These are phyloP conservation scores for Tetrao urogallus DNA, from an alignment of 2,113 vertebrate genomes.

Conservation along the genomic window DNA sequence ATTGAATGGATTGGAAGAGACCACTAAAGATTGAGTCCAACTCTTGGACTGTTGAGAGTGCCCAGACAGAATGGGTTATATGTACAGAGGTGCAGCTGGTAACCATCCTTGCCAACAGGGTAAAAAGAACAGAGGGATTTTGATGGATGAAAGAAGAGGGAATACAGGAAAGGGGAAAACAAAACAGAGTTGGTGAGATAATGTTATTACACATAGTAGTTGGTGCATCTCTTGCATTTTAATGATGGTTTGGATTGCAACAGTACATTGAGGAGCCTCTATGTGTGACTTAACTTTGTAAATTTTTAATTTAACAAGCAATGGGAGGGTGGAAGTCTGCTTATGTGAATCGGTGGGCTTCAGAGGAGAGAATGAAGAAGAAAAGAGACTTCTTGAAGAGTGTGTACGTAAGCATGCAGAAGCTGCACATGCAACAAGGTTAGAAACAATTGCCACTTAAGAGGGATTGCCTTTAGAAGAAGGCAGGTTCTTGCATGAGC, in stretches of 20 bases:
- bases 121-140: not conserved
- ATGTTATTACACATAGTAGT: fast-evolving
- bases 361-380: not conserved
- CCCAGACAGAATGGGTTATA: too few relatives aligned
- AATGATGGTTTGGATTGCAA: not conserved
- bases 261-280: not conserved
- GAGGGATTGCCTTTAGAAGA: fast-evolving
- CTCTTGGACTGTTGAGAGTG: not conserved
- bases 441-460: not conserved
- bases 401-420: not conserved
- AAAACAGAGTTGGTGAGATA: not conserved
- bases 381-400: not conserved
- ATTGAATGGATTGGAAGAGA: too few relatives aligned
- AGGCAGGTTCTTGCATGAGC: not conserved
- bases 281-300: not conserved
- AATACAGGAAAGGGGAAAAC: not conserved
- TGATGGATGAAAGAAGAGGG: not conserved
- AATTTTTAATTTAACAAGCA: not conserved
- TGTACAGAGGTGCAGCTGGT: fast-evolving
- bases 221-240: not conserved
- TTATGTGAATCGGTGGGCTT: not conserved
- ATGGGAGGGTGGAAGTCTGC: not conserved
- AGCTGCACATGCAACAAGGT: not conserved
- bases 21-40: too few relatives aligned
- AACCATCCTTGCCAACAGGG: not conserved